phyloP scores from a whole-genome alignment of 2,888 invertebrate genomes.

The Leucophenga maculata region DNA sequence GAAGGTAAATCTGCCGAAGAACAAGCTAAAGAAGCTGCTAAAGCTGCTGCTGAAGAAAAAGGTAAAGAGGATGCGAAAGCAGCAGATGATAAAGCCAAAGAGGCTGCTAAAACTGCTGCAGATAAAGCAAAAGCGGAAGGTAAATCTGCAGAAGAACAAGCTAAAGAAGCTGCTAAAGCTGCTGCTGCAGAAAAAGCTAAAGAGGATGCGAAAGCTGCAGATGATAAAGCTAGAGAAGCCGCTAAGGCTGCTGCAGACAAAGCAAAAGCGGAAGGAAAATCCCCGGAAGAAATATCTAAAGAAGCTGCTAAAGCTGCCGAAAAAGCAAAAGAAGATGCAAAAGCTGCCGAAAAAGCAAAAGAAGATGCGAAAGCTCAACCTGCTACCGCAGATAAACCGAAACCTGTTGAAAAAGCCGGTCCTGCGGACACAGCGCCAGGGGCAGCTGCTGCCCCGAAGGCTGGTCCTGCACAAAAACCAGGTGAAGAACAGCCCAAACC shows the following conservation, averaged over 20 bases:
- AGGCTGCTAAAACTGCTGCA: background rate
- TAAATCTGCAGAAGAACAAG: background rate
- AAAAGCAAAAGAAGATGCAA: background rate
- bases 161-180: background rate
- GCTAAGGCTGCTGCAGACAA: background rate
- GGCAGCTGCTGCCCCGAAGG: background rate
- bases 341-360: conserved; percentile 63
- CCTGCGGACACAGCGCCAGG: background rate
- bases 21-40: background rate
- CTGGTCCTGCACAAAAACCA: background rate
- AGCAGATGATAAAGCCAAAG: background rate
- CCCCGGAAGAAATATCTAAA: background rate
- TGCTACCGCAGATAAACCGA: conserved; percentile 39
- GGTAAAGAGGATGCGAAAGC: background rate
- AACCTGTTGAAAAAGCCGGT: conserved; percentile 31
- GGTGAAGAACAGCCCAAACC: background rate
- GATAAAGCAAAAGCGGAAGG: background rate
- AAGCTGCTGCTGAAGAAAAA: background rate
- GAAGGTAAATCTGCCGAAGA: background rate
- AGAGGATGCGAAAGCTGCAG: background rate
- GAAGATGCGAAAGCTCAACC: conserved; percentile 42
- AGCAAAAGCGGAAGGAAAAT: background rate
- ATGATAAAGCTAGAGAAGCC: background rate
- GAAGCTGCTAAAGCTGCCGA: background rate
- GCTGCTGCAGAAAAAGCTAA: background rate